These are phyloP conservation scores for Drosophila hydei DNA, from an alignment of 1,140 invertebrate genomes.

Conservation along the genomic window DNA sequence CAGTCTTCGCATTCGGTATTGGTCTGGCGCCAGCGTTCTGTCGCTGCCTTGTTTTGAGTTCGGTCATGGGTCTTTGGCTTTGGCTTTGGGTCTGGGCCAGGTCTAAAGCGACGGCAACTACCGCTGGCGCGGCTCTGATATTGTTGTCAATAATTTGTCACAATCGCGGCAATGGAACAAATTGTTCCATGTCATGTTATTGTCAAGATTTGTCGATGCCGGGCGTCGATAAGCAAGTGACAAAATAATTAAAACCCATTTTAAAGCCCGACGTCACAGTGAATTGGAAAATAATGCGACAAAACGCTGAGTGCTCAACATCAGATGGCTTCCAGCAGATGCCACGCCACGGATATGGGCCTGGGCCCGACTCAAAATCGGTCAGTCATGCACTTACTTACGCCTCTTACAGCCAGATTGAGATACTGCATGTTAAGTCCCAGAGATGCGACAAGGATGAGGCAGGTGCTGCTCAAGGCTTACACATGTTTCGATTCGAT, in stretches of 20 bases:
- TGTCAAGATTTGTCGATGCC: conserved; percentile 77
- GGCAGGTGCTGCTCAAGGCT: background rate
- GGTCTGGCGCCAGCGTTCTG: conserved; percentile 37
- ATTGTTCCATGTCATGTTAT: conserved; percentile 82
- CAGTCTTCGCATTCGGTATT: background rate
- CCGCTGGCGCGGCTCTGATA: conserved; percentile 43
- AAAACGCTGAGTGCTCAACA: conserved; percentile 50
- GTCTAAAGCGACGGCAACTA: conserved; percentile 25
- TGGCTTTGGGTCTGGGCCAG: conserved; percentile 22
- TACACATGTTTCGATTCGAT: too few species aligned
- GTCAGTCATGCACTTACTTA: conserved; percentile 71
- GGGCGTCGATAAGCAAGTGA: conserved; percentile 74
- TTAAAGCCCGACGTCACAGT: conserved; percentile 42
- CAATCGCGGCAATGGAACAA: conserved; percentile 76
- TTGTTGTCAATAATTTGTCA: conserved; percentile 83
- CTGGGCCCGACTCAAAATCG: conserved; percentile 37
- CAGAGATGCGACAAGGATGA: background rate
- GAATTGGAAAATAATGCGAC: conserved; percentile 42
- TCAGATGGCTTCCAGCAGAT: conserved; percentile 25
- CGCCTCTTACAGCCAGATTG: conserved; percentile 45
- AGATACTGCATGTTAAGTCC: conserved; percentile 24
- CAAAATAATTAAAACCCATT: conserved; percentile 81
- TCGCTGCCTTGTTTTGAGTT: conserved; percentile 19
- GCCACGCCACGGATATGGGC: background rate
- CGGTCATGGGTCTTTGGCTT: background rate